Base-by-base conservation (phyloP, 2,113 vertebrate species). In the Misgurnus anguillicaudatus region DNA sequence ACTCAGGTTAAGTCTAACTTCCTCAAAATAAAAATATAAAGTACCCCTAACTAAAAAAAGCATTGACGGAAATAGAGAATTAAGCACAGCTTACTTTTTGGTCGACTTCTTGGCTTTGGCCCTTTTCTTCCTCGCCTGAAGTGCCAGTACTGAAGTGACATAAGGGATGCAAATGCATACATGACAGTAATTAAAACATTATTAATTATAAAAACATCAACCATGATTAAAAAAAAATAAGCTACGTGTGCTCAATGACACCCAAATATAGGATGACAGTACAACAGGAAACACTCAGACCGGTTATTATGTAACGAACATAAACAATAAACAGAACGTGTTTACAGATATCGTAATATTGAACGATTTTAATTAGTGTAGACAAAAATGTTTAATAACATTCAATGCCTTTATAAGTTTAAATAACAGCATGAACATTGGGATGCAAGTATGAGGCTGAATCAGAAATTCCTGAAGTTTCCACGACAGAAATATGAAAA, bases 51-150 rank as follows among this genome's bases (percentile, higher is more conserved):
- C 6, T 24, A 24, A 36, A 69, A 1, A 41, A 70, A 31, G 4
- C 16, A 9, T 14, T 5, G 61, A 2, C 1, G n/a, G 17, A 65
- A 57, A 4, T 7, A 57, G 0, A 9, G 11, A 16, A 13, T n/a
- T 9, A 61, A 7, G 3, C 17, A 14, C 9, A 17, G 91, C 95
- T 97, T 87, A 98, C 95, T 98, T 98, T 88, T 95, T 96, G 92
- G 88, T 95, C 87, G 95, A 91, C 88, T 98, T 98, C 91, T 98
- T 98, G 80, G 94, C 94, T 89, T 98, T 98, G 75, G 88, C 94
- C 87, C 96, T 93, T 87, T 97, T 98, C 92, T 98, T 98, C 69
- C 96, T 94, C 83, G 97, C 97, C 91, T 98, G 97, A 84, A 98
- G 93, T 84, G 96, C 97, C 82, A 98, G 91, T 90, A 98, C 97